Base-by-base conservation (phyloP, 2,888 invertebrate species). In the Selenia dentaria region DNA sequence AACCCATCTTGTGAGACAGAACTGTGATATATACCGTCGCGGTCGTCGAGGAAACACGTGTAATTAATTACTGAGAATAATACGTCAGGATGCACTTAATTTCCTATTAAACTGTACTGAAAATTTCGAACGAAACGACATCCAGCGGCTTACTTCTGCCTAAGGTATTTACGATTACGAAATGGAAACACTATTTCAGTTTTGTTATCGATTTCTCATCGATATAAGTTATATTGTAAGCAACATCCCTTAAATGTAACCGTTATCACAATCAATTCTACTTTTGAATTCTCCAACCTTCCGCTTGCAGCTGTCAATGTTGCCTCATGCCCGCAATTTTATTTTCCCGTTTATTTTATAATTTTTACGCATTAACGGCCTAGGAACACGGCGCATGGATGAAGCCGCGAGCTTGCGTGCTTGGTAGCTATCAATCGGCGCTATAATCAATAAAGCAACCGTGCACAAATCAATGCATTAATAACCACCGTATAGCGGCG, bases 51-150 rank as follows among this genome's bases (percentile, higher is more conserved):
- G 80, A 84, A 86, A 85, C 80, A 76, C 71, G 67, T 69, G 76
- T 77, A 79, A 87, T 89, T 90, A 88, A 89, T 90, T 83, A 81
- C 69, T 64, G 67, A 75, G 80, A 84, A 85, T 83, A 83, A 84
- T 83, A 86, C 80, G 83, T 84, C 83, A 76, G 78, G 80, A 84
- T 82, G 79, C 83, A 81, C 79, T 83, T 85, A 81, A 83, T 83
- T 83, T 81, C 79, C 83, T 84, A 87, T 87, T 79, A 84, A 84
- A 78, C 77, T 73, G 78, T 74, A 75, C 74, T 69, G 69, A 62
- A 69, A 71, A 66, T 63, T 67, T 69, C 62, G 60, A 68, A 62
- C 71, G 74, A 75, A 66, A 75, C 76, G 74, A 54, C 57, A 41
- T 28, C 39, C 45, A 32, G 35, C 10, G 10, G 18, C 22, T 39